Conservation (phyloP, 2,113 vertebrate genomes). For the Ailurus styani region DNA sequence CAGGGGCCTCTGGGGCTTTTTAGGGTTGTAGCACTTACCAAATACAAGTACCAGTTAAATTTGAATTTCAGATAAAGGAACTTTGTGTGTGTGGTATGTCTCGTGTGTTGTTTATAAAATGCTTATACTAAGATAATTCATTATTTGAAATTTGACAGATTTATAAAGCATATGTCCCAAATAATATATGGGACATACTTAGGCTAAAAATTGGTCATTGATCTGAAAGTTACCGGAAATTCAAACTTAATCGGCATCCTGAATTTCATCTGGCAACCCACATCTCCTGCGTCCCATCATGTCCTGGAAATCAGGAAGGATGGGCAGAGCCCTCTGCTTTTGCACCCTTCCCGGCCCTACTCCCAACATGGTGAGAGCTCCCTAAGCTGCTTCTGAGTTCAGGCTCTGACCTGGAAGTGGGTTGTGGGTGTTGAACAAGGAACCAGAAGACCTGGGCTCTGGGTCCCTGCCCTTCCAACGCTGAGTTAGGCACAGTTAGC, state of each 20-base stretch:
- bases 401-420: neutral
- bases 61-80: neutral
- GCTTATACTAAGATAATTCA: neutral
- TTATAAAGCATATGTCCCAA: neutral
- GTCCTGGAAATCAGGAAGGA: neutral
- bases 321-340: neutral
- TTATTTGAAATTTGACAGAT: neutral
- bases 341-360: accelerated
- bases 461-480: neutral
- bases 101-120: neutral
- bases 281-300: neutral
- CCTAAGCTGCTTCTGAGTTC: neutral
- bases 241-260: neutral
- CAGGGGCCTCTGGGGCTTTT: neutral
- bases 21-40: neutral
- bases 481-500: neutral
- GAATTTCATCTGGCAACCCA: neutral
- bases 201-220: neutral
- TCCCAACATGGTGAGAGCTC: neutral
- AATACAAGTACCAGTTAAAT: neutral
- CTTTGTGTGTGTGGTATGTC: neutral
- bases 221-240: neutral
- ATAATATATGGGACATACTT: neutral
- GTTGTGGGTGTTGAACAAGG: neutral
- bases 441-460: neutral